Base-by-base conservation (phyloP, 2,113 vertebrate genomes). In the Stegostoma tigrinum region DNA sequence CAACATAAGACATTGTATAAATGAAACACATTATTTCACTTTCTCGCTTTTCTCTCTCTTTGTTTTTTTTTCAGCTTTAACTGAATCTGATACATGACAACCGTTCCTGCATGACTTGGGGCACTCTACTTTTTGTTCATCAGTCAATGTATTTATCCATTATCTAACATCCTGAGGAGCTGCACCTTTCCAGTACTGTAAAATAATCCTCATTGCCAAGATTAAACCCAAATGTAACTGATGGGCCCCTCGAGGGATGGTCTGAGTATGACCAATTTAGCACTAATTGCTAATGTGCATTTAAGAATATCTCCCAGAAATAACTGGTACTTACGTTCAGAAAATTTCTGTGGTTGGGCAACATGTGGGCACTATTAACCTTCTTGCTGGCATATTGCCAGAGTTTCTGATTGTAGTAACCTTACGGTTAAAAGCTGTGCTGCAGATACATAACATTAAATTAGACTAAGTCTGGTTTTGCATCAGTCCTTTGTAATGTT, bases 191-290 rank as follows among this genome's bases (percentile, higher is more conserved):
- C 27, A 75, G 68, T 72, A 24, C 45, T 95, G 64, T 72, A 72
- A 95, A 95, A 45, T 30, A 95, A 72, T 72, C 94, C 94, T 52
- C 68, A 30, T 75, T 95, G 94, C 94, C 66, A 95, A 95, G 94
- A 52, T 95, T 95, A 95, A 72, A 95, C 94, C 91, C 94, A 75
- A 95, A 95, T 70, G 94, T 95, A 95, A 72, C 94, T 48, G 94
- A 95, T 95, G 94, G 42, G 94, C 94, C 94, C 68, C 67, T 95
- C 68, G 94, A 94, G 94, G 94, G 45, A 95, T 95, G 30, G 68
- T 48, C 94, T 48, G 68, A 72, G 52, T 95, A 95, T 95, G 94
- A 95, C 94, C 94, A 95, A 95, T 95, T 95, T 95, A 95, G 68
- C 94, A 70, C 94, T 72, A 95, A 95, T 95, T 95, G 94, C 19